Evolutionary conservation across 2,888 invertebrate genomes (phyloP), one percentile per base, ranked within the genome.

Genomic region (Synanthedon tipuliformis): DNA sequence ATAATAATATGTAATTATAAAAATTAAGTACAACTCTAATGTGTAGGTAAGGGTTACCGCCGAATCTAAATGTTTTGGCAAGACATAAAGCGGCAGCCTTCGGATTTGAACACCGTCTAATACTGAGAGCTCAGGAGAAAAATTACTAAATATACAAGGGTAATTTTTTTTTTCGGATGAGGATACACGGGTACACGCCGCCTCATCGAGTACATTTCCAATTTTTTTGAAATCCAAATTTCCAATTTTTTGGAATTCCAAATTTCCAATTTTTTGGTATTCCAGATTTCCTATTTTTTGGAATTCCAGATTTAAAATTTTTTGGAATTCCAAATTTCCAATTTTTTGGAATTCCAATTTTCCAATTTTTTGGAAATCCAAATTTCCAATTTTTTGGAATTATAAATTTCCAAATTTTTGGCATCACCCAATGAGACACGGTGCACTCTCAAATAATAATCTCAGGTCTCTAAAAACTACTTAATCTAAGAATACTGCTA

Each of bases 401-500:
- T n/a, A n/a, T n/a, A n/a, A 5, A 13, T 5, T 41, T 41, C n/a
- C n/a, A 41, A 41, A 41, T n/a, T n/a, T n/a, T n/a, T 45, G n/a
- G 8, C 15, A 40, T 48, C 50, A 58, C 56, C 56, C 55, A 55
- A 63, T 60, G 61, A 61, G 65, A 58, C 61, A 61, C 60, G 59
- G 56, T 50, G 59, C 5, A 23, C 52, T 53, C 61, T 61, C 63
- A 53, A 56, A 57, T 79, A 83, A 84, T 84, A 83, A 84, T 84
- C 84, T 85, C 84, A 76, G 71, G 71, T 73, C 75, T 78, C 73
- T 76, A 79, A 83, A n/a, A 84, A 71, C 81, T 85, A 85, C 78
- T 82, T 85, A 84, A 58, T 64, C 78, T 82, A 82, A 75, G 67
- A 85, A 83, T 85, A 84, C 83, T 84, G 82, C 82, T 84, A 82